Conservation (phyloP, 2,797 vertebrate species). For the Mormyrops attenuatus region DNA sequence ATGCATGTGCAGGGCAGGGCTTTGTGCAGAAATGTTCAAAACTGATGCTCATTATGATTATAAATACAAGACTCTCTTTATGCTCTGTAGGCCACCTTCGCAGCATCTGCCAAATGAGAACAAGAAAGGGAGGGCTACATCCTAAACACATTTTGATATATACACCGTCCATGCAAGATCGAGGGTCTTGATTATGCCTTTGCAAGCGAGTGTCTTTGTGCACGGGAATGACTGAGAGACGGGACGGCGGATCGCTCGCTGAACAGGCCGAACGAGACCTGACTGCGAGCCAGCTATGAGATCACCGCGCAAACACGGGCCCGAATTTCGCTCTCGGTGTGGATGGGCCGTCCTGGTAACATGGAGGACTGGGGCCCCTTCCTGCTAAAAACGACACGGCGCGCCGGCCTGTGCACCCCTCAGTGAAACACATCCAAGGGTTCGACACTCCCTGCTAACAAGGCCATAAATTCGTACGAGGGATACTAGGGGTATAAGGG, state of each 20-base stretch:
- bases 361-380: conserved; percentile 64
- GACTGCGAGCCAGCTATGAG: conserved; percentile 70
- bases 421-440: conserved; percentile 47
- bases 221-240: conserved; percentile 70
- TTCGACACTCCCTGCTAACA: conserved; percentile 12
- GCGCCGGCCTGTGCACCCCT: conserved; percentile 40
- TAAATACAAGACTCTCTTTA: neutral
- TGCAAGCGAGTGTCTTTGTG: conserved; percentile 67
- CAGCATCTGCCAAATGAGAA: neutral
- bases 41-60: conserved; percentile 18
- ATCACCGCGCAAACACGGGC: conserved; percentile 63
- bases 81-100: neutral
- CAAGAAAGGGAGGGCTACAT: neutral
- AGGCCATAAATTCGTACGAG: neutral
- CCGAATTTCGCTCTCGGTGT: conserved; percentile 54
- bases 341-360: conserved; percentile 71
- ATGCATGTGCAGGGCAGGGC: conserved; percentile 17
- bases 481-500: neutral
- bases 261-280: conserved; percentile 60
- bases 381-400: conserved; percentile 65
- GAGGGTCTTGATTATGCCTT: conserved; percentile 67
- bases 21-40: neutral
- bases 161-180: conserved; percentile 71
- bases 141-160: conserved; percentile 28
- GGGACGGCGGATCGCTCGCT: conserved; percentile 63